Conservation (phyloP, 2,797 vertebrate genomes). For the Pitangus sulphuratus region DNA sequence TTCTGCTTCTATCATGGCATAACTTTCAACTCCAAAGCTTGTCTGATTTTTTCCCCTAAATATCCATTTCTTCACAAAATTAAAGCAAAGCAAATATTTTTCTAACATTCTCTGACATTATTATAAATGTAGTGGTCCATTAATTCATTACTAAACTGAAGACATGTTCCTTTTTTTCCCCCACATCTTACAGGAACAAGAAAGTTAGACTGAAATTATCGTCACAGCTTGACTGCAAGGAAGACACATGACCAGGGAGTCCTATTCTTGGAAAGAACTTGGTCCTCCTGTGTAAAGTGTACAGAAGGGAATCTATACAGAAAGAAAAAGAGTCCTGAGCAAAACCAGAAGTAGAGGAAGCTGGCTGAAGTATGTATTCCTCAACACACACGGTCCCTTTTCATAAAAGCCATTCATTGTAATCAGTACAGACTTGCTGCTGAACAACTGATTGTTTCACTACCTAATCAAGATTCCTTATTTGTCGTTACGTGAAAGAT, state of each 20-base stretch:
- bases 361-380: not conserved
- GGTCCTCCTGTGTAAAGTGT: not conserved
- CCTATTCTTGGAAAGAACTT: not conserved
- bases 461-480: slow-evolving; percentile 22
- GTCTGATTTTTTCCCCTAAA: not conserved
- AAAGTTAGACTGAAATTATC: not conserved
- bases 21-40: not conserved
- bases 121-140: not conserved
- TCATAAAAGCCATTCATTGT: not conserved
- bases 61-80: not conserved
- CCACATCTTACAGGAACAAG: not conserved
- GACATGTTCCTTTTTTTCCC: fast-evolving
- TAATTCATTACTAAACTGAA: not conserved
- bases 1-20: not conserved
- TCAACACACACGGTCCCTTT: not conserved
- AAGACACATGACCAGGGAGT: not conserved
- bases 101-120: not conserved
- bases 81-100: not conserved
- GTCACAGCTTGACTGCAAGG: not conserved
- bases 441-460: slow-evolving; percentile 10
- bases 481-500: not conserved
- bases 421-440: slow-evolving; percentile 8
- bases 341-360: not conserved
- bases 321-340: not conserved
- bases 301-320: not conserved